Percentiles rank a stretch among this genome's conserved stretches.
phyloP scores from a whole-genome alignment of 2,113 vertebrate species.

The Fulmarus glacialis region DNA sequence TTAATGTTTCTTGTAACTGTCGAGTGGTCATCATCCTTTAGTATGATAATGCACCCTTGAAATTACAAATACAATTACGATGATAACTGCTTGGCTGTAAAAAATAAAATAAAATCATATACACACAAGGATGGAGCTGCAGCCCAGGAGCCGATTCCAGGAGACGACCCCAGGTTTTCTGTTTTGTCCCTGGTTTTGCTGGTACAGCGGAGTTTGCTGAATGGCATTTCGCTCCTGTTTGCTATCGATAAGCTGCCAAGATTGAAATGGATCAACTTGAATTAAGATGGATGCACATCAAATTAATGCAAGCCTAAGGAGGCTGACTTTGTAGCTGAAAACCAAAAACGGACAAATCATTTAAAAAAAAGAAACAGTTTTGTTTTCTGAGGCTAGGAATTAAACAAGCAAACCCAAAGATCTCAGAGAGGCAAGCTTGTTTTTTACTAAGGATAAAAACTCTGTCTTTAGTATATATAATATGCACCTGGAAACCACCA shows the following conservation, averaged over 20 bases:
- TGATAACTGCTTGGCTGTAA: background rate
- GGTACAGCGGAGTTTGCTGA: background rate
- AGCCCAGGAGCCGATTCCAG: background rate
- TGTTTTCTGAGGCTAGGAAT: background rate
- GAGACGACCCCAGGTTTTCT: background rate
- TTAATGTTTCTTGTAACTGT: constrained; percentile 20
- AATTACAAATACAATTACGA: constrained; percentile 24
- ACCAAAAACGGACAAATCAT: background rate
- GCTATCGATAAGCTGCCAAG: background rate
- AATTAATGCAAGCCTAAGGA: background rate
- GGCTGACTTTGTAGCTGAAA: background rate
- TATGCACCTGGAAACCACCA: background rate
- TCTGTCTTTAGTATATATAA: background rate
- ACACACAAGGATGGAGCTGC: background rate
- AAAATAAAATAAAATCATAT: background rate
- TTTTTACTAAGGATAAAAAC: background rate
- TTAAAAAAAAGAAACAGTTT: background rate
- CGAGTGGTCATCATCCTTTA: constrained; percentile 7
- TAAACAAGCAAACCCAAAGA: background rate
- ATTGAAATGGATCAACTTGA: background rate
- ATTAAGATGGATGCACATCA: constrained; percentile 3
- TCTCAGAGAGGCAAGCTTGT: background rate
- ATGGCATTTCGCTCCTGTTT: background rate
- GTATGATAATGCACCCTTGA: background rate
- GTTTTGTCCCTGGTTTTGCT: background rate